phyloP scores from a whole-genome alignment of 2,113 vertebrate species.

The Speoplatyrhinus poulsoni region DNA sequence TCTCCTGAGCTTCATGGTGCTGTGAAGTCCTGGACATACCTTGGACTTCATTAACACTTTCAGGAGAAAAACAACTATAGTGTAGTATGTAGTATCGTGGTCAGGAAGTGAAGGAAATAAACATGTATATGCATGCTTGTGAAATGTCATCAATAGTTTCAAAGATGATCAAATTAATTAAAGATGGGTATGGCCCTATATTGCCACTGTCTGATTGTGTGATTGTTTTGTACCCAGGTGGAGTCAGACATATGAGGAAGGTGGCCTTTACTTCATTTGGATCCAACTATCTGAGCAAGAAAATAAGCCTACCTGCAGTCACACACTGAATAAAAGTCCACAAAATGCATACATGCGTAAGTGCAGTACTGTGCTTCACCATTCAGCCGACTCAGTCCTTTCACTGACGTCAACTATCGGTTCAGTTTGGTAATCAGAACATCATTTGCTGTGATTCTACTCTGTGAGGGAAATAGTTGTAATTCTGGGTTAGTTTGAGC shows the following conservation, averaged over 20 bases:
- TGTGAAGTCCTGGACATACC: not conserved
- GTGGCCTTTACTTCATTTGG: constrained; percentile 74
- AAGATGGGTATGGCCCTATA: constrained; percentile 11
- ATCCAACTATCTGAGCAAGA: constrained; percentile 40
- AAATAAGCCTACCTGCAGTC: constrained; percentile 51
- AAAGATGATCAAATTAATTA: constrained; percentile 15
- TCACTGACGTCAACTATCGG: too few species aligned
- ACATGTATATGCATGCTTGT: constrained; percentile 20
- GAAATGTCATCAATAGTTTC: constrained; percentile 1
- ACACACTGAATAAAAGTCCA: constrained; percentile 54
- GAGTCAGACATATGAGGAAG: constrained; percentile 71
- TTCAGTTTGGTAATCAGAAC: not conserved
- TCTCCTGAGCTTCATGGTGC: constrained; percentile 45
- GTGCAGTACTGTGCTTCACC: constrained; percentile 39
- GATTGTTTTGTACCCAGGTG: constrained; percentile 66
- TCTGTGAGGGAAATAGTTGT: not conserved
- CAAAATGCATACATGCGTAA: constrained; percentile 69
- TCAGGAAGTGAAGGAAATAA: not conserved
- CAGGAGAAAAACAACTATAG: constrained; percentile 7
- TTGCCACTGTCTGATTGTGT: constrained; percentile 16
- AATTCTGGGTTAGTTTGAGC: constrained; percentile 20
- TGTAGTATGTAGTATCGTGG: not conserved
- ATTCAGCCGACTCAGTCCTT: not conserved
- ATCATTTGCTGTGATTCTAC: not conserved
- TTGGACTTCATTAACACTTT: not conserved